Evolutionary conservation across 2,113 vertebrate species (phyloP).

Genomic region (Anhinga rufa): DNA sequence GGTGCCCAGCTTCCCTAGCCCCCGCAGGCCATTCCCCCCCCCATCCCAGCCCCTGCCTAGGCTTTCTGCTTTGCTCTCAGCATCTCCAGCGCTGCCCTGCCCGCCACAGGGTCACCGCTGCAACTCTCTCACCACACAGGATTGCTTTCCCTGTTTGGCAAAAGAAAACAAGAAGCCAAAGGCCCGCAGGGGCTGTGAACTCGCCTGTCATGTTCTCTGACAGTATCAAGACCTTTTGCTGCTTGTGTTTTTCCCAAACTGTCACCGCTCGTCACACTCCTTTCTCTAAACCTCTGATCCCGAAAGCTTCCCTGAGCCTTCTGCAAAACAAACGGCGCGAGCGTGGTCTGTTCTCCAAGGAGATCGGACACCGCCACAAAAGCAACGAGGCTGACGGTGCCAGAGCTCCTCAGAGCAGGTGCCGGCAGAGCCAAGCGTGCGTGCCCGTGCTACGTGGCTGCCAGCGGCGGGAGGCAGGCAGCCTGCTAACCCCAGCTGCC

Average conservation of each 20-base stretch:
- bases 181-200: constrained; percentile 36
- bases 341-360: not conserved
- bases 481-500: not conserved
- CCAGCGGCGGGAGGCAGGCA: not conserved
- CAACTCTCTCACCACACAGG: not conserved
- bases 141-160: not conserved
- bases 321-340: not conserved
- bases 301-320: constrained; percentile 8
- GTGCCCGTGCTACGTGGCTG: not conserved
- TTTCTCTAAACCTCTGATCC: not conserved
- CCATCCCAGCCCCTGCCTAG: not conserved
- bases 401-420: not conserved
- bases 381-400: not conserved
- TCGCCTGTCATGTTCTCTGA: constrained; percentile 56
- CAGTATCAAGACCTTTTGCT: constrained; percentile 32
- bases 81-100: not conserved
- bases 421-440: not conserved
- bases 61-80: not conserved
- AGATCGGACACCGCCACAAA: not conserved
- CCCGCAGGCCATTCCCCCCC: not conserved
- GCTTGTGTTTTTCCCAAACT: constrained; percentile 43
- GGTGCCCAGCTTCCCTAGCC: not conserved
- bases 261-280: not conserved
- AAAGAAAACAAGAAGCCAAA: constrained; percentile 34
- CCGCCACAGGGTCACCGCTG: not conserved